Evolutionary conservation across 2,888 invertebrate genomes (phyloP).

Genomic region (Lumbricus terrestris): DNA sequence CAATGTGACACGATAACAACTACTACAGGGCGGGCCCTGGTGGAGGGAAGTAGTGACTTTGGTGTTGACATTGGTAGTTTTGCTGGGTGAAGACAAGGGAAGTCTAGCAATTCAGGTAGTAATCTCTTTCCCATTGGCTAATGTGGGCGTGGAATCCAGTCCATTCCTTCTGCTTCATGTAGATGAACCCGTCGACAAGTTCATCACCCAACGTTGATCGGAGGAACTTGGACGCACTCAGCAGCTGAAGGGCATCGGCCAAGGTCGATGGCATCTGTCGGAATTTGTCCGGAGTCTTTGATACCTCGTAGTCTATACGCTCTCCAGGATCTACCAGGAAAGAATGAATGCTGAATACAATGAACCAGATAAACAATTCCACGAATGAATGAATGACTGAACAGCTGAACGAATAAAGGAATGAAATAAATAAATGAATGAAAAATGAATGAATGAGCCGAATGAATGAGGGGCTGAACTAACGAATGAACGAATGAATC

Average conservation of each 20-base stretch:
- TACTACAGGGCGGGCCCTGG: background rate
- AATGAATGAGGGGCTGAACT: no score
- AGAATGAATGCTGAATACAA: background rate
- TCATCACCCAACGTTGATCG: conserved; percentile 29
- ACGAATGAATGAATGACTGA: background rate
- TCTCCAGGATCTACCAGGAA: conserved; percentile 34
- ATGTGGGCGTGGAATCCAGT: conserved; percentile 31
- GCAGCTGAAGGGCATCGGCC: conserved; percentile 32
- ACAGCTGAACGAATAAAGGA: background rate
- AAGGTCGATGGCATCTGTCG: conserved; percentile 34
- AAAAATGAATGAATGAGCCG: no score
- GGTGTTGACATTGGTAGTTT: background rate
- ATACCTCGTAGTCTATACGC: conserved; percentile 25
- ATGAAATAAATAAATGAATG: background rate
- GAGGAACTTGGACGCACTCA: conserved; percentile 31
- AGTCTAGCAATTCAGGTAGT: conserved; percentile 37
- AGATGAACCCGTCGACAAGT: conserved; percentile 35
- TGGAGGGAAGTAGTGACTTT: background rate
- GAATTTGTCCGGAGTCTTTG: conserved; percentile 26
- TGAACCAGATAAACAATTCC: no score
- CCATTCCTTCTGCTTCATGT: conserved; percentile 37
- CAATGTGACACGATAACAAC: conserved; percentile 10
- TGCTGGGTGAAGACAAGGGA: background rate
- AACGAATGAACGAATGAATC: no score
- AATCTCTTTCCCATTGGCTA: conserved; percentile 37